phyloP scores from a whole-genome alignment of 2,113 vertebrate species.

The cattle (Bos taurus) region ARS-UCD2.0 NC_037335.1:6355501-6356000 shows the following conservation, averaged over 20 bases:
- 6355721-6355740: background rate
- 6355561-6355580: background rate
- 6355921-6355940: constrained; percentile 68
- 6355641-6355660: background rate
- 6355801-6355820: background rate
- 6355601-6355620: background rate
- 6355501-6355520: background rate
- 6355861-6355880: constrained; percentile 25
- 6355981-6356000: constrained; percentile 75
- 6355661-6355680: background rate
- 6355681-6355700: background rate
- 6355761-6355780: background rate
- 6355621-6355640: background rate
- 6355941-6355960: constrained; percentile 61
- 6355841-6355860: constrained; percentile 11
- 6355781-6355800: background rate
- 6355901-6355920: constrained; percentile 59
- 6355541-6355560: background rate
- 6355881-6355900: constrained; percentile 57
- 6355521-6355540: background rate
- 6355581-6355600: background rate
- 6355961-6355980: constrained; percentile 67
- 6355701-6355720: background rate
- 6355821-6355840: background rate
- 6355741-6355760: background rate